These are phyloP conservation scores for Amphiprion percula DNA, from an alignment of 2,113 vertebrate species.

Conservation along the genomic window DNA sequence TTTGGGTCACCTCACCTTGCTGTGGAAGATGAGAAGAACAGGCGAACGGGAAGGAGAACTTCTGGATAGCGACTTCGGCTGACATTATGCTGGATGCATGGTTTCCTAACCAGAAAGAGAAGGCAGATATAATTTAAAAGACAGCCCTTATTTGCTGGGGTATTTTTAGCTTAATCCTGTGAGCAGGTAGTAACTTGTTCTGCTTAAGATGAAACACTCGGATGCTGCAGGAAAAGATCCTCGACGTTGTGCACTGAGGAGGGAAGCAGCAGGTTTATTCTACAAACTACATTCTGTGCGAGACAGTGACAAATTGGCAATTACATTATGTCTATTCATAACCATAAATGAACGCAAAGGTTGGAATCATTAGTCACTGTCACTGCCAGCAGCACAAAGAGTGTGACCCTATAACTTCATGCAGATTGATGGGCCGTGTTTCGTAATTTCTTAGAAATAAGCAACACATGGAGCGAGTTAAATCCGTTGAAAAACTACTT, in stretches of 20 bases:
- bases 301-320: slow-evolving; percentile 77
- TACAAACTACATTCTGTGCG: slow-evolving; percentile 22
- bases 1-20: slow-evolving; percentile 50
- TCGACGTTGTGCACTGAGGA: background rate
- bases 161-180: slow-evolving; percentile 36
- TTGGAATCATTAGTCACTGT: slow-evolving; percentile 73
- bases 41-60: slow-evolving; percentile 79
- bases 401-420: slow-evolving; percentile 11
- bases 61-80: slow-evolving; percentile 74
- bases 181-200: slow-evolving; percentile 2
- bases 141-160: slow-evolving; percentile 15
- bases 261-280: slow-evolving; percentile 23
- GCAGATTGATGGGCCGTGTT: background rate
- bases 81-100: slow-evolving; percentile 76
- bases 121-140: slow-evolving; percentile 5
- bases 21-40: slow-evolving; percentile 38
- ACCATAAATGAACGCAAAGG: slow-evolving; percentile 71
- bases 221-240: slow-evolving; percentile 8
- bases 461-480: slow-evolving; percentile 10
- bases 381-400: slow-evolving; percentile 31
- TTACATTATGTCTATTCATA: slow-evolving; percentile 73
- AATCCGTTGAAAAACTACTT: slow-evolving; percentile 14
- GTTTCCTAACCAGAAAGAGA: slow-evolving; percentile 48
- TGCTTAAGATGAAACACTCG: slow-evolving; percentile 17
- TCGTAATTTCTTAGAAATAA: slow-evolving; percentile 10